phyloP scores from a whole-genome alignment of 2,797 vertebrate species.

The Alosa sapidissima region DNA sequence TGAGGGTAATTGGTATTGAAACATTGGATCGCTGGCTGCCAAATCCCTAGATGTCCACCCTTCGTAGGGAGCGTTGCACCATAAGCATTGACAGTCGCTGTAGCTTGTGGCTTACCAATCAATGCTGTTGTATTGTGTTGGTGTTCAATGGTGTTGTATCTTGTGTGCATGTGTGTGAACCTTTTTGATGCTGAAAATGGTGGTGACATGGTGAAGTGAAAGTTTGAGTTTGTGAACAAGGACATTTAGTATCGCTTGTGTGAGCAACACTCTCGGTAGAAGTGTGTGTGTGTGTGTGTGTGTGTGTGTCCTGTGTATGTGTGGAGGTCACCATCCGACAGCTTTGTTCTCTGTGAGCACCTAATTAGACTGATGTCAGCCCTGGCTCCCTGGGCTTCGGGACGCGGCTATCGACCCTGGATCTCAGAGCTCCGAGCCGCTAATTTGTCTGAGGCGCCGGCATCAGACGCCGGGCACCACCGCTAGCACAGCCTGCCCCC shows the following conservation, averaged over 20 bases:
- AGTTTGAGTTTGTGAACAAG: neutral
- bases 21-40: neutral
- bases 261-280: neutral
- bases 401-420: neutral
- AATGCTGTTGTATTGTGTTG: neutral
- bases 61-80: neutral
- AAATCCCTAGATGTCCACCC: neutral
- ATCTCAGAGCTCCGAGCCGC: neutral
- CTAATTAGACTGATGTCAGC: conserved; percentile 50
- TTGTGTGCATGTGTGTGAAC: no score
- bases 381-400: neutral
- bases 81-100: neutral
- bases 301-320: conserved; percentile 6
- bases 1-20: conserved; percentile 32
- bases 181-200: neutral
- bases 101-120: neutral
- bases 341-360: conserved; percentile 39
- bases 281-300: neutral
- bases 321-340: conserved; percentile 38
- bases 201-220: neutral
- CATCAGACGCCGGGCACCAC: neutral
- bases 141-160: no score
- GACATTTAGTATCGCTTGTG: neutral
- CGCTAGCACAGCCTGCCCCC: neutral
- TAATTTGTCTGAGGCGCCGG: neutral